Percentiles rank a stretch among this genome's conserved stretches.
Evolutionary conservation across 2,888 invertebrate species (phyloP).

Genomic region (Anagyrus pseudococci): DNA sequence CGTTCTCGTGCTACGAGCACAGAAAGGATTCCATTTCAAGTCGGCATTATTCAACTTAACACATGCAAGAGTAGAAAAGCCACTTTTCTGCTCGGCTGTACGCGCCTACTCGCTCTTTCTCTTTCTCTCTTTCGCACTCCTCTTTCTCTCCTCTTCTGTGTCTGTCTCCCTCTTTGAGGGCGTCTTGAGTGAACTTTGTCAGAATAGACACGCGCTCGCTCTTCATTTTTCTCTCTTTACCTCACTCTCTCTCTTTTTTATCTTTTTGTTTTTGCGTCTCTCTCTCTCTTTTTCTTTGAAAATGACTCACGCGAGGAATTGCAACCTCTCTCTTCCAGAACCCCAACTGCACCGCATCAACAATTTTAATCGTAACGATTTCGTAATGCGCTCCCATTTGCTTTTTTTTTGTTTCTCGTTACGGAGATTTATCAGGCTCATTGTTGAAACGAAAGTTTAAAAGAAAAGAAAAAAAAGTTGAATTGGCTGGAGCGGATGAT

Average conservation of each 20-base stretch:
- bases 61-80: background rate
- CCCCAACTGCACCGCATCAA: conserved; percentile 11
- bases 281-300: background rate
- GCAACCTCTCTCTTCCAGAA: background rate
- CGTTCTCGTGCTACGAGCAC: background rate
- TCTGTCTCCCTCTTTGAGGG: background rate
- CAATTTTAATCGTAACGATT: conserved; percentile 14
- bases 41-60: background rate
- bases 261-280: background rate
- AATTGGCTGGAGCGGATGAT: no score
- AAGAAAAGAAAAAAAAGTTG: no score
- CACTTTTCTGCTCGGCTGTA: background rate
- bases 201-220: background rate
- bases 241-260: background rate
- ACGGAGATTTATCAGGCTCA: no score
- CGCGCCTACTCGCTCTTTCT: no score
- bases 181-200: background rate
- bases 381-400: conserved; percentile 5
- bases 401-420: no score
- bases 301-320: conserved; percentile 8
- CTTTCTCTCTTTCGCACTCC: no score
- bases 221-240: no score
- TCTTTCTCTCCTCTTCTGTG: no score
- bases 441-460: no score
- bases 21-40: background rate